A percentile compares a stretch with the other conserved stretches of the same genome.
Evolutionary conservation across 2,113 vertebrate species (phyloP).

Genomic region (Oxyura jamaicensis): DNA sequence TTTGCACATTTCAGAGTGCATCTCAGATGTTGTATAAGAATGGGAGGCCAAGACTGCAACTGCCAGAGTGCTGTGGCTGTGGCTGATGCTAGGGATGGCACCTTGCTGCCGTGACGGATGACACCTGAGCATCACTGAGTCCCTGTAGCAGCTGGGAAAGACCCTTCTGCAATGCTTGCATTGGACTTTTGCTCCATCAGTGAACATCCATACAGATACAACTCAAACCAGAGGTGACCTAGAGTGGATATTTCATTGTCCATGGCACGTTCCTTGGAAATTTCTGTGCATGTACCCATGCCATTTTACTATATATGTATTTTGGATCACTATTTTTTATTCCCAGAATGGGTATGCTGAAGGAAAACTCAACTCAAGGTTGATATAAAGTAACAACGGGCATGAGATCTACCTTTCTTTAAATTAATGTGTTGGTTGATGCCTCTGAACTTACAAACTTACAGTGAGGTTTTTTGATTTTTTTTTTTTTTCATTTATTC

Average conservation of each 20-base stretch:
- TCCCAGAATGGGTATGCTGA: not conserved
- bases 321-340: not conserved
- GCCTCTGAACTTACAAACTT: not conserved
- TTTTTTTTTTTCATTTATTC: not conserved
- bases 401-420: not conserved
- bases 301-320: not conserved
- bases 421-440: not conserved
- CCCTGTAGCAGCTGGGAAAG: accelerated
- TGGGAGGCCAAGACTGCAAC: not conserved
- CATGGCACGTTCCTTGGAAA: not conserved
- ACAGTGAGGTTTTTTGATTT: not conserved
- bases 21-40: not conserved
- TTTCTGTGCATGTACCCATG: not conserved
- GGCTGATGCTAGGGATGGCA: not conserved
- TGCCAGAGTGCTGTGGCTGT: accelerated
- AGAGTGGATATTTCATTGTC: not conserved
- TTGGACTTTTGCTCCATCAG: accelerated
- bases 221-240: not conserved
- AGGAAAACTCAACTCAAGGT: not conserved
- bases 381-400: not conserved
- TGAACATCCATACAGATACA: not conserved
- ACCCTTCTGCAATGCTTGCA: not conserved
- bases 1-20: not conserved
- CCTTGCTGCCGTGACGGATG: accelerated
- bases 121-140: accelerated